Conservation (phyloP, 2,888 invertebrate species). For the Lapara coniferarum region DNA sequence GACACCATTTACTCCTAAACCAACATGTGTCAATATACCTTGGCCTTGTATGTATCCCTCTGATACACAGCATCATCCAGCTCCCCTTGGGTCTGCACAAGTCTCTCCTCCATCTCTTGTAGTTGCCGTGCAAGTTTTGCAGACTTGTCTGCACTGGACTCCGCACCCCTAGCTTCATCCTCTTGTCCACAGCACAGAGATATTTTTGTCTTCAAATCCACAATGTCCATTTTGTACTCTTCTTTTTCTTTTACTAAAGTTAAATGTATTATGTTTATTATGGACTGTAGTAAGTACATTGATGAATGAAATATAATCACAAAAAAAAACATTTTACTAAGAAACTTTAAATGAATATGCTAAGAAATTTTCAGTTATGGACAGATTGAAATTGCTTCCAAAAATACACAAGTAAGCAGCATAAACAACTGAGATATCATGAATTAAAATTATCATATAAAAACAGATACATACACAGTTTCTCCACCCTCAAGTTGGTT, state of each 20-base stretch:
- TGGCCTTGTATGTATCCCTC: slow-evolving; percentile 74
- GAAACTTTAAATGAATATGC: neutral
- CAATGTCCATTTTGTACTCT: slow-evolving; percentile 66
- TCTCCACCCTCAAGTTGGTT: slow-evolving; percentile 79
- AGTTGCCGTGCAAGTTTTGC: slow-evolving; percentile 72
- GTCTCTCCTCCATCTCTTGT: slow-evolving; percentile 77
- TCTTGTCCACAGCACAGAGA: slow-evolving; percentile 66
- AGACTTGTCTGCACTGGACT: slow-evolving; percentile 46
- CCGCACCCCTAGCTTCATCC: slow-evolving; percentile 41
- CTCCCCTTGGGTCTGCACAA: slow-evolving; percentile 76
- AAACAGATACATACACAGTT: slow-evolving; percentile 68
- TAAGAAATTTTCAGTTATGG: too few species aligned
- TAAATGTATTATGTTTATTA: neutral
- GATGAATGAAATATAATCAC: neutral
- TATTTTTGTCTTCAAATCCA: slow-evolving; percentile 67
- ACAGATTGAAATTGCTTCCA: too few species aligned
- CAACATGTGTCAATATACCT: slow-evolving; percentile 49
- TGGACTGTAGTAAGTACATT: neutral
- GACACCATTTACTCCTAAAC: too few species aligned
- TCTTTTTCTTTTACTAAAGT: slow-evolving; percentile 72
- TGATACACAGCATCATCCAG: slow-evolving; percentile 80
- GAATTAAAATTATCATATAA: neutral
- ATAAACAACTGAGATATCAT: neutral
- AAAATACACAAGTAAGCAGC: too few species aligned
- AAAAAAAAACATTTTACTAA: too few species aligned